Base-by-base conservation (phyloP, 37 sponge, comb jelly and placozoan species). In the Diacarnus erythraeanus region DNA sequence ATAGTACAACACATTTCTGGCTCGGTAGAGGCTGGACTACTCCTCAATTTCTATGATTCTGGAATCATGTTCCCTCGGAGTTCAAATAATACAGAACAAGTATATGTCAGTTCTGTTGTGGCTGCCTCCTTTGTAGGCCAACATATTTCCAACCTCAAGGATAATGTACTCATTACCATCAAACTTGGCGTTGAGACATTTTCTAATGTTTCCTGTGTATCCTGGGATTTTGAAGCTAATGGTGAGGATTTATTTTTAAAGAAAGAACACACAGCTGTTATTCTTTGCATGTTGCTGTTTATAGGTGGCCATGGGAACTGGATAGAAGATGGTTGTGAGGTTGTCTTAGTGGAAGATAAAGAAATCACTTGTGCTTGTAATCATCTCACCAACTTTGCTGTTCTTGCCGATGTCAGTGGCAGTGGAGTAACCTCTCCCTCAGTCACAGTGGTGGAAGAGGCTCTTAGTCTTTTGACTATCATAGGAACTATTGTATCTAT, bases 381-480 rank as follows among this genome's bases (percentile, higher is more conserved):
- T 59, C 90, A 89, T 38, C 84, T 89, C 59, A 89, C 90, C n/a
- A 89, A 89, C 79, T 89, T 89, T 80, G 90, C 90, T 18, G 38
- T 39, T 23, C 59, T 86, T 3, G 75, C 72, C 80, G 80, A 79
- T 51, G 33, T 65, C 34, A 10, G 9, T 5, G 31, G 17, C 17
- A 17, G 30, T 8, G 17, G 12, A 30, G 35, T 15, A 34, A 30
- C 10, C 5, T 2, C 2, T 1, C 3, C 9, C 31, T 34, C 15
- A 34, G 2, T 2, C 15, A 2, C 31, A 34, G 9, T 31, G 2
- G 34, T 5, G 10, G 57, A 26, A 1, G 34, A 18, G 21, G 2
- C 59, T 36, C 80, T 80, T 27, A 58, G n/a, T n/a, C 21, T 64
- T 1, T 26, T 82, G 8, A 64, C 74, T n/a, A 60, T 82, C 34